These are phyloP conservation scores for Linepithema humile DNA, from an alignment of 1,140 invertebrate species.

Conservation along the genomic window DNA sequence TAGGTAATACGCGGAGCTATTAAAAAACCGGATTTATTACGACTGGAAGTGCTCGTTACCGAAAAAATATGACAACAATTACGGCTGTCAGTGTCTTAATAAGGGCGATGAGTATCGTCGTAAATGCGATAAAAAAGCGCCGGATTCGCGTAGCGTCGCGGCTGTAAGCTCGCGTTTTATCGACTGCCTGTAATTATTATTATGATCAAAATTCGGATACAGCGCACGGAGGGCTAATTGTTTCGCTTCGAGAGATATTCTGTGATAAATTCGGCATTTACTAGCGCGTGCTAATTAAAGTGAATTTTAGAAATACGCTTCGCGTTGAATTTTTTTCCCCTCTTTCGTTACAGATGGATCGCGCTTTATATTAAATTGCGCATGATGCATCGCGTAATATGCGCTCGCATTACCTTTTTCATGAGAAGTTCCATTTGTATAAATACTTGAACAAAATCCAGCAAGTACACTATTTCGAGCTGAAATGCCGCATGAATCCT, in stretches of 20 bases:
- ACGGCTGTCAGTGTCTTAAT: conserved; percentile 60
- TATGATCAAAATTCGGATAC: conserved; percentile 4
- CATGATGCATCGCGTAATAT: neutral
- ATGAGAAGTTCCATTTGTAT: neutral
- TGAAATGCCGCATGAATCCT: neutral
- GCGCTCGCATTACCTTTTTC: neutral
- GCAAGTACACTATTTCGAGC: neutral
- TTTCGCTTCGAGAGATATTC: neutral
- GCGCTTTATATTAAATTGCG: conserved; percentile 20
- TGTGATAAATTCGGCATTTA: conserved; percentile 15
- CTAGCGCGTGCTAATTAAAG: neutral
- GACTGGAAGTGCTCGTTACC: conserved; percentile 63
- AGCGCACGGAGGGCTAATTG: neutral
- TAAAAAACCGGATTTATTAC: conserved; percentile 59
- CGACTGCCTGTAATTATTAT: neutral
- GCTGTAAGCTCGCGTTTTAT: neutral
- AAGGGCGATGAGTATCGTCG: conserved; percentile 47
- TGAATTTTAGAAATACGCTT: neutral
- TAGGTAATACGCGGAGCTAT: conserved; percentile 1
- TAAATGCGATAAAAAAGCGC: conserved; percentile 26
- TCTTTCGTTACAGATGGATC: neutral
- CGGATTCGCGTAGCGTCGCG: neutral
- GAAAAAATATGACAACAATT: conserved; percentile 65
- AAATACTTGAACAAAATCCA: conserved; percentile 2
- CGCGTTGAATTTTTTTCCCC: neutral